Evolutionary conservation across 2,113 vertebrate species (phyloP), one percentile per base, ranked within the genome.

Genomic region (Leptocoma aspasia): DNA sequence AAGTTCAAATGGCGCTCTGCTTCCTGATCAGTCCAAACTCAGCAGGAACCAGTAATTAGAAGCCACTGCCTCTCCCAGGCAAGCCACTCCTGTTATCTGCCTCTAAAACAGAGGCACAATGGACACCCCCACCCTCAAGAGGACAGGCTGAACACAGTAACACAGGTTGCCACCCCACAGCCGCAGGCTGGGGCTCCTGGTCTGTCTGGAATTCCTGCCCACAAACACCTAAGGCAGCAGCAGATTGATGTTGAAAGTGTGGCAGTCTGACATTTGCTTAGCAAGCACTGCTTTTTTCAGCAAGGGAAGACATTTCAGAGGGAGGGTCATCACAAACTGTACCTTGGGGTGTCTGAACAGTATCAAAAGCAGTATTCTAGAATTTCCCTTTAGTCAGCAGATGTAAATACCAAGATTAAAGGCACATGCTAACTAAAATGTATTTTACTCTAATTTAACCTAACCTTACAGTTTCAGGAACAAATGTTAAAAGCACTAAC

Each of bases 381-480:
- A 69, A 80, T 53, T 76, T 82, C 49, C 20, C 37, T 64, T 35
- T 10, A 60, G 49, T 84, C 81, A 87, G 81, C 69, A 87, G 27
- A 79, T 31, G 30, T 30, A 94, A 88, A 90, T 76, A 91, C 11
- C 66, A 91, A 75, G 56, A 87, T 64, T 84, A 94, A 94, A 94
- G 47, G 70, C 60, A 89, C 10, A 79, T 37, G 44, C 30, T 78
- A 61, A 81, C 16, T 33, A 57, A 64, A 77, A 78, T 5, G 4
- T 56, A 76, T 79, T 92, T 69, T 53, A 80, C 49, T 79, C 42
- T 45, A 82, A 84, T 82, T 82, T 71, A 82, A 76, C 24, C 26
- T 59, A 49, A 76, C 70, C 15, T 91, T 91, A 82, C 12, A 35
- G 13, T 56, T 81, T 42, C 47, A 59, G 35, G 20, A 77, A 69